Conservation (phyloP, 2,797 vertebrate genomes). For the Tauraco hartlaubi region DNA sequence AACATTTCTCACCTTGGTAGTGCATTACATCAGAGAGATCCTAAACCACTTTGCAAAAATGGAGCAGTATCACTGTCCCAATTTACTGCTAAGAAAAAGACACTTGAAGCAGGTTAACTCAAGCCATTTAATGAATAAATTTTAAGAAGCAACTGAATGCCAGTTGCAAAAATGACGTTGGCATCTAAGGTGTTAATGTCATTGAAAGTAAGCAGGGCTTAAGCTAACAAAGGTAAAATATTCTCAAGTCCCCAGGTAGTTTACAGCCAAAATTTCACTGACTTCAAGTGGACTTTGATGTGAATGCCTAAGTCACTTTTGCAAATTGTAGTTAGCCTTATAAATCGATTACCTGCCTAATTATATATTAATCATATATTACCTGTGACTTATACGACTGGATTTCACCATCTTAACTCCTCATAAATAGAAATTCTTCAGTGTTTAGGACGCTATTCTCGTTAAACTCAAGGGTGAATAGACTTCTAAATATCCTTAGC, state of each 20-base stretch:
- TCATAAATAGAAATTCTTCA: background rate
- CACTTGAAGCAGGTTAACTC: background rate
- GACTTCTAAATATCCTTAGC: background rate
- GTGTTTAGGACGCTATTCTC: background rate
- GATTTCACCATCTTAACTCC: background rate
- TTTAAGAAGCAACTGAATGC: background rate
- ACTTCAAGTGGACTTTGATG: background rate
- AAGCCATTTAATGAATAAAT: background rate
- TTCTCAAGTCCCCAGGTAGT: background rate
- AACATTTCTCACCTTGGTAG: background rate
- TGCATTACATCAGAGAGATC: background rate
- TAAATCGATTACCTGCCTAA: background rate
- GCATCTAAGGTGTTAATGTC: background rate
- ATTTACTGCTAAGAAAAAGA: background rate
- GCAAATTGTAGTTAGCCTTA: background rate
- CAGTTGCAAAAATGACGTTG: background rate
- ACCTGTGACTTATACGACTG: background rate
- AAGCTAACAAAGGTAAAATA: background rate
- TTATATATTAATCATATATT: too few relatives aligned
- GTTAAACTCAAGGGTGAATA: background rate
- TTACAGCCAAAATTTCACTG: background rate
- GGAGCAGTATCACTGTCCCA: background rate
- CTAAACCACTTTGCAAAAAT: conserved; percentile 36
- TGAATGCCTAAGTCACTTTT: background rate
- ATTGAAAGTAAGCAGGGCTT: background rate